phyloP scores from a whole-genome alignment of 1,140 invertebrate genomes.

The Eumaeus atala region DNA sequence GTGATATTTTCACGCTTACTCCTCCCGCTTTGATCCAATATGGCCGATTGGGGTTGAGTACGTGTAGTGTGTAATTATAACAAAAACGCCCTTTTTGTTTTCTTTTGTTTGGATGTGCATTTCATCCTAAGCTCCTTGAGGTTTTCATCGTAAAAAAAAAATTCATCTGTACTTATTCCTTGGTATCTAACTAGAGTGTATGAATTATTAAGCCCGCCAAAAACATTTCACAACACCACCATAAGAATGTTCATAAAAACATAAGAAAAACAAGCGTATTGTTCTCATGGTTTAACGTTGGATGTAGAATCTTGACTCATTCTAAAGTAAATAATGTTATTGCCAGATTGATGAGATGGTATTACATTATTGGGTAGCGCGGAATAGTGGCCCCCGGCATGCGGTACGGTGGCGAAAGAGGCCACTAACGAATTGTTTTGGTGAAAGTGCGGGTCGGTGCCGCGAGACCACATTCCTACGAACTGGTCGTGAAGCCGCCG shows the following conservation, averaged over 20 bases:
- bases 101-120: no score
- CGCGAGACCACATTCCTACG: slow-evolving; percentile 70
- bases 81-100: no score
- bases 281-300: background rate
- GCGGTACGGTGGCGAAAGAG: slow-evolving; percentile 62
- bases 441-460: slow-evolving; percentile 70
- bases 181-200: background rate
- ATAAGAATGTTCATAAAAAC: slow-evolving; percentile 3
- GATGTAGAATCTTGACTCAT: slow-evolving; percentile 4
- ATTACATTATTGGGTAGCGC: slow-evolving; percentile 36
- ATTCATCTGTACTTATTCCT: background rate
- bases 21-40: no score
- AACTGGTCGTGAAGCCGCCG: slow-evolving; percentile 67
- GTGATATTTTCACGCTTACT: no score
- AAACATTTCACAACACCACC: slow-evolving; percentile 6
- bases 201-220: slow-evolving; percentile 5
- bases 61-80: no score
- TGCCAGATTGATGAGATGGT: slow-evolving; percentile 17
- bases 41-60: no score
- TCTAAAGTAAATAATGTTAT: background rate
- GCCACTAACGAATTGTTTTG: slow-evolving; percentile 72
- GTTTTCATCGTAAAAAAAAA: background rate
- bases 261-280: background rate
- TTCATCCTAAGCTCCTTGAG: no score
- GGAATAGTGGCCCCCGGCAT: slow-evolving; percentile 29